phyloP scores from a whole-genome alignment of 1,140 invertebrate genomes.

The Drosophila nigromelanica region DNA sequence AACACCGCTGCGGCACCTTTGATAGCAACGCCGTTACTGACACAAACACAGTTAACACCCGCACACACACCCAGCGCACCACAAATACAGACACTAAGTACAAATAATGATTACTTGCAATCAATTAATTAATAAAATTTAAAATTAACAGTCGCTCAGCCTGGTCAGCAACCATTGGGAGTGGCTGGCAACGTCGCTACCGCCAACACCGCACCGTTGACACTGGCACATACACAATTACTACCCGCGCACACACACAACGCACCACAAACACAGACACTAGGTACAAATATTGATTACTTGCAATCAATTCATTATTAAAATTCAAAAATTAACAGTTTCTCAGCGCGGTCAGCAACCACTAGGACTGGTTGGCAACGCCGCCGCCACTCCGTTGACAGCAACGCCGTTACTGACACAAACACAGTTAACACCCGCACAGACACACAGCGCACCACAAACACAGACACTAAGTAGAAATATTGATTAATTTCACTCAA shows the following conservation, averaged over 20 bases:
- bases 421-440: conserved; percentile 28
- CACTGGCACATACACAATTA: conserved; percentile 8
- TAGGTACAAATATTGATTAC: background rate
- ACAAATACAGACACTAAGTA: conserved; percentile 18
- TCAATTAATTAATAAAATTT: background rate
- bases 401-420: background rate
- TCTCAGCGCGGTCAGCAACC: conserved; percentile 4
- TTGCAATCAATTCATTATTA: background rate
- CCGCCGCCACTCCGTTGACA: too few species aligned
- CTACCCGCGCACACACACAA: conserved; percentile 33
- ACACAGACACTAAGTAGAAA: conserved; percentile 20
- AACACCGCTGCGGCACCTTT: background rate
- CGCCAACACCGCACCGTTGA: too few species aligned
- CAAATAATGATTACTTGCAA: background rate
- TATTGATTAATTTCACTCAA: background rate
- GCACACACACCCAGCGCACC: conserved; percentile 28
- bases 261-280: conserved; percentile 25
- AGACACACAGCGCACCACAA: conserved; percentile 29
- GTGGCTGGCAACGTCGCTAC: conserved; percentile 1
- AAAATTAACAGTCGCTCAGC: conserved; percentile 1
- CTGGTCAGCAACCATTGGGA: conserved; percentile 1
- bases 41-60: conserved; percentile 27
- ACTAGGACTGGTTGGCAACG: conserved; percentile 11
- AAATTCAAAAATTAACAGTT: background rate
- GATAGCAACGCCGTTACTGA: background rate